These are phyloP conservation scores for Thaumetopoea pityocampa DNA, from an alignment of 1,140 invertebrate species.

Conservation along the genomic window DNA sequence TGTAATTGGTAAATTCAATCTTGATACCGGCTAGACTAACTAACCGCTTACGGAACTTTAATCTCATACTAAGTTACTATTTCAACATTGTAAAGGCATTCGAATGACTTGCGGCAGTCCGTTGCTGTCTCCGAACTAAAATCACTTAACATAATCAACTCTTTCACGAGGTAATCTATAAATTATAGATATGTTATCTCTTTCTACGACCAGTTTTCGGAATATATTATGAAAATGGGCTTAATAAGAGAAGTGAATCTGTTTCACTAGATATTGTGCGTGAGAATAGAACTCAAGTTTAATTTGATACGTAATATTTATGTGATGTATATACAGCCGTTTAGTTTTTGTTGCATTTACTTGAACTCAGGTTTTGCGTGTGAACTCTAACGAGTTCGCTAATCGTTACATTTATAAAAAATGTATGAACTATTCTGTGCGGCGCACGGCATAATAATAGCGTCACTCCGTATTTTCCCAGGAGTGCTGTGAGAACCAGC, in stretches of 20 bases:
- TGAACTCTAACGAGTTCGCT: no score
- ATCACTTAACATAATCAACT: conserved; percentile 29
- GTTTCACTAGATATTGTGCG: conserved; percentile 19
- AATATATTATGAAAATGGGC: conserved; percentile 32
- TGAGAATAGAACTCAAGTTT: conserved; percentile 19
- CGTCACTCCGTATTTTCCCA: no score
- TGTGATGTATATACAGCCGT: no score
- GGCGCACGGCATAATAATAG: no score
- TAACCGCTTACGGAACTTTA: conserved; percentile 9
- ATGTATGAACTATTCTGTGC: no score
- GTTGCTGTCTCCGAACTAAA: conserved; percentile 20
- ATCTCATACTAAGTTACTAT: conserved; percentile 1
- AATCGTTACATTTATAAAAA: no score
- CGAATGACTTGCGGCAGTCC: conserved; percentile 6
- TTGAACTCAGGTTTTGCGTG: no score
- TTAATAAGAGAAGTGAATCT: conserved; percentile 21
- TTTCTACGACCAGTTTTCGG: conserved; percentile 22
- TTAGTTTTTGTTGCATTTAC: no score
- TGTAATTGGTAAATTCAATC: no score
- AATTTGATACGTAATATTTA: background rate
- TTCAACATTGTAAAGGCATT: conserved; percentile 16
- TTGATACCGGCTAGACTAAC: no score
- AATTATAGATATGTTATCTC: conserved; percentile 35
- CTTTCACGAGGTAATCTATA: conserved; percentile 30
- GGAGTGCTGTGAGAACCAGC: no score